Conservation (phyloP, 1,140 invertebrate genomes). For the Drosophila watanabei region DNA sequence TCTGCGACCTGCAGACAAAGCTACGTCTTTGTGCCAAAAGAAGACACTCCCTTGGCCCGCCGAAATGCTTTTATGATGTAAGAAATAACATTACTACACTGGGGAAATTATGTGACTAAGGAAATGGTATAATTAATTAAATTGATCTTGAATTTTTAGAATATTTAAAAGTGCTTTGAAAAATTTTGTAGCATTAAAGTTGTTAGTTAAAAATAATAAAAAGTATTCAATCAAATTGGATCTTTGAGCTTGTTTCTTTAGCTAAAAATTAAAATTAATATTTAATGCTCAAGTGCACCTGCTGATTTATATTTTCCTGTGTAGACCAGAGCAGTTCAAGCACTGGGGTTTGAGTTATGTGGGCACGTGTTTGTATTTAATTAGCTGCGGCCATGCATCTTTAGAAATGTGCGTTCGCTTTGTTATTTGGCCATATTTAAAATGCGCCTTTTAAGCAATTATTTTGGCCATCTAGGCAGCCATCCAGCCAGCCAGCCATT, state of each 20-base stretch:
- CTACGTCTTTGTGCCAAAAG: constrained; percentile 48
- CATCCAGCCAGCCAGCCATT: constrained; percentile 60
- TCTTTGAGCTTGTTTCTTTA: background rate
- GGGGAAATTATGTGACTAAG: background rate
- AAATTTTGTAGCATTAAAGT: background rate
- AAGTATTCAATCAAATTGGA: background rate
- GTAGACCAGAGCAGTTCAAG: constrained; percentile 1
- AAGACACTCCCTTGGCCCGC: constrained; percentile 15
- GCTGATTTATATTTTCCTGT: background rate
- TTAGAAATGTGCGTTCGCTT: constrained; percentile 59
- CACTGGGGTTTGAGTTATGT: constrained; percentile 68
- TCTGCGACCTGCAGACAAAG: constrained; percentile 44
- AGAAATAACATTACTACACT: constrained; percentile 13
- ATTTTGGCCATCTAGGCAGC: constrained; percentile 49
- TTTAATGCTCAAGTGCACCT: background rate
- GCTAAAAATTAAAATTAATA: background rate
- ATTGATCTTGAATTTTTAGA: no score
- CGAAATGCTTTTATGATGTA: constrained; percentile 69
- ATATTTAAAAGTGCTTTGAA: no score
- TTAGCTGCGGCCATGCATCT: constrained; percentile 64
- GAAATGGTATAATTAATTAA: background rate
- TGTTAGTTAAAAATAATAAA: background rate
- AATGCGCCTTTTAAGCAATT: constrained; percentile 78
- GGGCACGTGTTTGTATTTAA: constrained; percentile 80
- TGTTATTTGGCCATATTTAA: constrained; percentile 76